A percentile compares a stretch with the other conserved stretches of the same genome.
These are phyloP conservation scores for Mustelus asterias DNA, from an alignment of 2,113 vertebrate species.

Conservation along the genomic window DNA sequence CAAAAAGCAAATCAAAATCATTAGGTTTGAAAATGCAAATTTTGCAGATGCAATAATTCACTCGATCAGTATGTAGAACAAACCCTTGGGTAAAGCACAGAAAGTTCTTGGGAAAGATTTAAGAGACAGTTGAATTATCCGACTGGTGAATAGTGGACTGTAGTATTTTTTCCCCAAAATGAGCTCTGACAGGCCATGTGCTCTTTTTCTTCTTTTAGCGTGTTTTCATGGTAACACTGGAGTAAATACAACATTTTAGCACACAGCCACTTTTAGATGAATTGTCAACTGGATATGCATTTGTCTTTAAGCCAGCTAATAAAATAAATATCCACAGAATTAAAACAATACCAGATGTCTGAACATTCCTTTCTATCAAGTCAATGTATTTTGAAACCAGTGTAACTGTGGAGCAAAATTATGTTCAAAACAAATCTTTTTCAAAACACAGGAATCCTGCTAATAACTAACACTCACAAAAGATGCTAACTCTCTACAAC, in stretches of 20 bases:
- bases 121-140: not conserved
- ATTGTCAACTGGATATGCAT: not conserved
- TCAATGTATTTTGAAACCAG: not conserved
- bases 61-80: not conserved
- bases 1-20: too few relatives aligned
- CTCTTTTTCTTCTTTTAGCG: not conserved
- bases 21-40: too few relatives aligned
- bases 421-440: not conserved
- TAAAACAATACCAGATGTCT: slow-evolving; percentile 34
- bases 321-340: slow-evolving; percentile 30
- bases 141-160: not conserved
- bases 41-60: too few relatives aligned
- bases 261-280: not conserved
- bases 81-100: not conserved
- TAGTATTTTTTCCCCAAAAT: not conserved
- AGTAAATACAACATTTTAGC: not conserved
- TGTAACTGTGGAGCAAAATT: not conserved
- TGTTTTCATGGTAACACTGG: not conserved
- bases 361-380: not conserved
- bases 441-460: not conserved
- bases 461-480: not conserved
- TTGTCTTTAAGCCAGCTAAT: not conserved
- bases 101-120: not conserved
- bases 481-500: not conserved
- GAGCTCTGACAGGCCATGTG: not conserved